Conservation (phyloP, 2,888 invertebrate species). For the Phragmatobia fuliginosa region DNA sequence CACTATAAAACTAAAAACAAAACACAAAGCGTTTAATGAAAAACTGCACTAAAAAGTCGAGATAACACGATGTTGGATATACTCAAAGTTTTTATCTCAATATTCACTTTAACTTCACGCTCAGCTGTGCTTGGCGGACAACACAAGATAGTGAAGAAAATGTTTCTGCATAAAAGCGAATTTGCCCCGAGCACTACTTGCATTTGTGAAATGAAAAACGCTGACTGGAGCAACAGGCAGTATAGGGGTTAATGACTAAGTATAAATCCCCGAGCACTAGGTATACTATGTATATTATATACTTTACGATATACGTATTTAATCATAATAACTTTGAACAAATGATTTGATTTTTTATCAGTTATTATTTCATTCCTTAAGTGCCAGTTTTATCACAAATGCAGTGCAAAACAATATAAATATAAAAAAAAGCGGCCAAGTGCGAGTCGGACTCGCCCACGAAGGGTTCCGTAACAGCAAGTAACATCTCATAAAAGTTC, state of each 20-base stretch:
- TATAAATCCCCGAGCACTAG: background rate
- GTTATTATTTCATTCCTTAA: too few species aligned
- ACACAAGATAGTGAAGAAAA: constrained; percentile 42
- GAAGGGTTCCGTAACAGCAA: too few species aligned
- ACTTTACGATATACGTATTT: background rate
- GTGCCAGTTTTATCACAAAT: too few species aligned
- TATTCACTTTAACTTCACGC: constrained; percentile 39
- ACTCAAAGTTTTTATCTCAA: constrained; percentile 41
- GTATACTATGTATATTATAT: background rate
- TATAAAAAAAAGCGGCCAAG: too few species aligned
- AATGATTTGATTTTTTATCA: too few species aligned
- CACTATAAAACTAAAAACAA: constrained; percentile 19
- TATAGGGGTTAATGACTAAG: constrained; percentile 37
- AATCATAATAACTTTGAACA: too few species aligned
- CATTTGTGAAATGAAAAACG: constrained; percentile 52
- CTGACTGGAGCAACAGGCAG: constrained; percentile 56
- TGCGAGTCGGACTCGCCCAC: too few species aligned
- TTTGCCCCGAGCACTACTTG: constrained; percentile 33
- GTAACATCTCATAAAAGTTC: too few species aligned
- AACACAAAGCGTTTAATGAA: constrained; percentile 34
- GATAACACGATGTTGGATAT: constrained; percentile 43
- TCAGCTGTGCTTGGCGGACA: constrained; percentile 43
- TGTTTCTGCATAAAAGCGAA: constrained; percentile 34
- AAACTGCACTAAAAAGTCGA: constrained; percentile 37
- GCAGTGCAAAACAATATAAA: too few species aligned